These are phyloP conservation scores for Noctua janthe DNA, from an alignment of 2,888 invertebrate species.

Conservation along the genomic window DNA sequence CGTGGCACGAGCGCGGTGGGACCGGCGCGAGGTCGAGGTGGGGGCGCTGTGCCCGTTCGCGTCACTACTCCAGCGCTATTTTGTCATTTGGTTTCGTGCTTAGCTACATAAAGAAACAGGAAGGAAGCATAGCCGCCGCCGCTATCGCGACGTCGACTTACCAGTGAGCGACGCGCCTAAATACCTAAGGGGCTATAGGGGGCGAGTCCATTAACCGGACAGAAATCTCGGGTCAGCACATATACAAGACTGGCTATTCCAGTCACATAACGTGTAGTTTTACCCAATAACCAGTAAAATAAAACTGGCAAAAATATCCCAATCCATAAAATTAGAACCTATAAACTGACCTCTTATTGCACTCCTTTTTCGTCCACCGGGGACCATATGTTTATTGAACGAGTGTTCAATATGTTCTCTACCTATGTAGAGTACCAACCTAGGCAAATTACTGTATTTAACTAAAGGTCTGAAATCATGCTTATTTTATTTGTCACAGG, in stretches of 20 bases:
- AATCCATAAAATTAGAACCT: not conserved
- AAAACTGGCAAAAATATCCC: not conserved
- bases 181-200: not conserved
- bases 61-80: too few species aligned
- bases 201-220: not conserved
- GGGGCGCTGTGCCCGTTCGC: too few species aligned
- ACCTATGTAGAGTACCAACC: not conserved
- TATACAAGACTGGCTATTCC: too few species aligned
- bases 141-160: too few species aligned
- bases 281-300: not conserved
- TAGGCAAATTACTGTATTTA: not conserved
- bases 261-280: not conserved
- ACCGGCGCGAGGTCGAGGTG: too few species aligned
- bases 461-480: slow-evolving; percentile 1
- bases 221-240: too few species aligned
- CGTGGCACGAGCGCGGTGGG: too few species aligned
- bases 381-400: not conserved
- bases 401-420: not conserved
- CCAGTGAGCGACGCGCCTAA: not conserved
- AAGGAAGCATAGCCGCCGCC: too few species aligned
- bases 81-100: too few species aligned
- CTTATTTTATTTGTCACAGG: slow-evolving; percentile 69
- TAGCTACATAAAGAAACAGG: too few species aligned
- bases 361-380: not conserved
- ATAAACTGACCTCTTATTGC: not conserved